Evolutionary conservation across 2,113 vertebrate genomes (phyloP), one percentile per base, ranked within the genome.

Genomic region (Apus apus): DNA sequence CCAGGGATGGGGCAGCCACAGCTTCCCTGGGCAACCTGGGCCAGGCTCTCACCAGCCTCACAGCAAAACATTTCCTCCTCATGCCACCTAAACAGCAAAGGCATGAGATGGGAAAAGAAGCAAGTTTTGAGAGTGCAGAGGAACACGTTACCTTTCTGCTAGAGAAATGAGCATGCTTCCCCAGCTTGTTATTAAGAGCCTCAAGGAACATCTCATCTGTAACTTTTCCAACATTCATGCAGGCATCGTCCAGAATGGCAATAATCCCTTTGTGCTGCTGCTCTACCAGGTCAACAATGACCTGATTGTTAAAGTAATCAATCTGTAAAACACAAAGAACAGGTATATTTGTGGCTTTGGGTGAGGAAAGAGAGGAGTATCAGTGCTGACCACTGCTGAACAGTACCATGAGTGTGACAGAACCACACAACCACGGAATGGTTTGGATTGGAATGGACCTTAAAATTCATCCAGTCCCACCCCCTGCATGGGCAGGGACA

Each of bases 271-370:
- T 99, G 94, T 99, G 99, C 96, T 99, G 99, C 97, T 99, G 99
- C 94, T 99, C 99, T 90, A 99, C 99, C 68, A 99, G 96, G 90
- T 99, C 99, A 18, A 99, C 99, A 1, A 99, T 99, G 93, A 99
- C 99, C 98, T 99, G 99, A 76, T 99, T 99, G 97, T 99, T 99
- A 96, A 99, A 99, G 97, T 99, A 99, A 96, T 99, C 99, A 1
- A 99, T 99, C 99, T 99, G 90, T 1, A 80, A 87, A 62, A 34
- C 29, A 83, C 32, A 91, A n/a, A 34, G 27, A 50, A 19, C 1
- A 3, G 34, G 32, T n/a, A 0, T 16, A 21, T 7, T 29, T 61
- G 66, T 60, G 70, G 66, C 23, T 25, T 14, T 16, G 70, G 62
- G 40, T n/a, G 36, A 65, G 32, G 75, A 25, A 71, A 75, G 22